Base-by-base conservation (phyloP, 2,113 vertebrate species). In the Zosterops pallidus region DNA sequence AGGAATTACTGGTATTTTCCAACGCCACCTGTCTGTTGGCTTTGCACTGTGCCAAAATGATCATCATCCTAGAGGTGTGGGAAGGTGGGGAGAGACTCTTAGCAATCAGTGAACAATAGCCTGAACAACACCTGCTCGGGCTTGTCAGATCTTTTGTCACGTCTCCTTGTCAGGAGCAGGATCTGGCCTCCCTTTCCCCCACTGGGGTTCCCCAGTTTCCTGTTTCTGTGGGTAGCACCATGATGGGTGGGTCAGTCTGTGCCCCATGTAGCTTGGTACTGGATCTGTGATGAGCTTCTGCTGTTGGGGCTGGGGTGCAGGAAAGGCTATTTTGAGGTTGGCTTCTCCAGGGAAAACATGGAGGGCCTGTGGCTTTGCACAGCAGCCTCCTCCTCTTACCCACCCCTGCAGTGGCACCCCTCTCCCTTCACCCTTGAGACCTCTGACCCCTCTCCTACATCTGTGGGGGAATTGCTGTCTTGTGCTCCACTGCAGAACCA, bases 361-460 rank as follows among this genome's bases (percentile, higher is more conserved):
- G 24, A 84, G 53, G 8, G 12, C 62, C 19, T 50, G 31, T 62
- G 56, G 14, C 12, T 81, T 52, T 70, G 49, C 29, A 47, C 19
- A 35, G 65, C 72, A 91, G n/a, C 37, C 46, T 44, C 10, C 19
- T 22, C 29, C 6, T 68, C 42, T 78, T 26, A 29, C 29, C n/a
- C 18, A 18, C 16, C 14, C 29, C 60, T 62, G 50, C 0, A 0
- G 29, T 26, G 2, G 0, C 55, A 78, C 8, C 8, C 11, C 42
- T 65, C 37, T 62, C 33, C 23, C 65, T 87, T 79, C 8, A 6
- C 6, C n/a, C 20, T 24, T 33, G 75, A 46, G 29, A 75, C 5
- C 18, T 55, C 63, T 80, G 35, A 14, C 28, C 4, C 12, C 10
- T 70, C 28, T 70, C 14, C 35, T 33, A 1, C 6, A 31, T 47